Conservation (phyloP, 2,113 vertebrate genomes). For the Pristiophorus japonicus region DNA sequence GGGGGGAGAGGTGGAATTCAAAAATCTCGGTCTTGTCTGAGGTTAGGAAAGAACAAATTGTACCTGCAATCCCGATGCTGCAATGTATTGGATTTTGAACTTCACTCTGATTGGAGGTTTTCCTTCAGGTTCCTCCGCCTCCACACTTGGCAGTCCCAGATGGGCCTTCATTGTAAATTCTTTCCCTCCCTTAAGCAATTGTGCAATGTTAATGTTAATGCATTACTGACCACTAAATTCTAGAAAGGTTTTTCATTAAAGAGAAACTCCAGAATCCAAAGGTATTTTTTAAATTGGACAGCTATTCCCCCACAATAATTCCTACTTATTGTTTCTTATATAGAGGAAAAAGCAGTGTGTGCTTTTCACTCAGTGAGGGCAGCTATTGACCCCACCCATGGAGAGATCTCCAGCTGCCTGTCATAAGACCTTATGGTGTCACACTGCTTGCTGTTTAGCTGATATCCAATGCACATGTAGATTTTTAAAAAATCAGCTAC, state of each 20-base stretch:
- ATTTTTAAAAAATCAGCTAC: too few species aligned
- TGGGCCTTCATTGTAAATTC: conserved; percentile 34
- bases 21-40: neutral
- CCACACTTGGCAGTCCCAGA: conserved; percentile 12
- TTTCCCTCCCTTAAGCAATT: conserved; percentile 15
- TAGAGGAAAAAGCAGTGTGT: neutral
- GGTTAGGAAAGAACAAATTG: neutral
- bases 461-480: neutral
- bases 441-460: neutral
- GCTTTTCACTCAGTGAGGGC: neutral
- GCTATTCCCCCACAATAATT: neutral
- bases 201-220: neutral
- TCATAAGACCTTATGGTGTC: neutral
- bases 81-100: conserved; percentile 19
- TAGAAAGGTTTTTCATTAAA: neutral
- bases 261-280: neutral
- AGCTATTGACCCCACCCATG: neutral
- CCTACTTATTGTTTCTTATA: neutral
- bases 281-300: neutral
- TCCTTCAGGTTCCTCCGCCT: conserved; percentile 22
- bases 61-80: conserved; percentile 27
- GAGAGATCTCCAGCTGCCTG: neutral
- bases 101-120: conserved; percentile 27
- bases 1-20: too few species aligned
- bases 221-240: neutral